Conservation (phyloP, 30 jellyfish, hydroid and myxozoan genomes). For the Cassiopea andromeda region DNA sequence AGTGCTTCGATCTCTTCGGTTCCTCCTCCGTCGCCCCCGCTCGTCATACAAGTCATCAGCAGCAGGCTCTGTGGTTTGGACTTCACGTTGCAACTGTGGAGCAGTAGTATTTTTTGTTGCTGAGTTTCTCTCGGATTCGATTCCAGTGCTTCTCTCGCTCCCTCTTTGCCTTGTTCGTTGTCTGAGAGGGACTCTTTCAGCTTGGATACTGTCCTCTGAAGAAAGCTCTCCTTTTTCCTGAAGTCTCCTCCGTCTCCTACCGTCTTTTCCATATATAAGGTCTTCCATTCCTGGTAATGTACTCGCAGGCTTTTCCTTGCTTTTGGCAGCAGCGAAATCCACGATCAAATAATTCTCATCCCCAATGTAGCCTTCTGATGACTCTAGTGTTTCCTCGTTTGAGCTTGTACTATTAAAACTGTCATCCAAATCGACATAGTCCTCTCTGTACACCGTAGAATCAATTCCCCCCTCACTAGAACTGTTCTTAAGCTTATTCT, state of each 20-base stretch:
- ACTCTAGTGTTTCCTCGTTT: conserved; percentile 49
- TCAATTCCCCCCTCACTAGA: not conserved
- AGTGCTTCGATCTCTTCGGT: not conserved
- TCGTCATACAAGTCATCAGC: conserved; percentile 11
- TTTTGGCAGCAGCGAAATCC: conserved; percentile 61
- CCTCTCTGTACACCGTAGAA: not conserved
- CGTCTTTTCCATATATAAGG: conserved; percentile 57
- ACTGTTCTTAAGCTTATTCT: not conserved
- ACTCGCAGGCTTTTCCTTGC: not conserved
- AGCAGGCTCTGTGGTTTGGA: not conserved
- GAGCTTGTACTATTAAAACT: conserved; percentile 10
- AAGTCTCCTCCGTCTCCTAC: conserved; percentile 38
- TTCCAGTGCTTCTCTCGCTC: not conserved
- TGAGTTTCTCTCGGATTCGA: not conserved
- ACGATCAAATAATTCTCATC: conserved; percentile 87
- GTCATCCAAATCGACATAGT: conserved; percentile 8
- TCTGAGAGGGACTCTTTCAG: conserved; percentile 34
- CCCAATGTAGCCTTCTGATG: conserved; percentile 74
- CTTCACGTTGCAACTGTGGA: too few relatives aligned
- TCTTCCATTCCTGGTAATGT: conserved; percentile 7
- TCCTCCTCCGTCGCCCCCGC: conserved; percentile 45
- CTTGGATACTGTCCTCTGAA: not conserved
- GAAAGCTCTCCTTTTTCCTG: not conserved
- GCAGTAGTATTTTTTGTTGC: not conserved
- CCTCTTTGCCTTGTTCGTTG: conserved; percentile 5